Evolutionary conservation across 2,888 invertebrate species (phyloP), one percentile per base, ranked within the genome.

Genomic region (Elegia similella): DNA sequence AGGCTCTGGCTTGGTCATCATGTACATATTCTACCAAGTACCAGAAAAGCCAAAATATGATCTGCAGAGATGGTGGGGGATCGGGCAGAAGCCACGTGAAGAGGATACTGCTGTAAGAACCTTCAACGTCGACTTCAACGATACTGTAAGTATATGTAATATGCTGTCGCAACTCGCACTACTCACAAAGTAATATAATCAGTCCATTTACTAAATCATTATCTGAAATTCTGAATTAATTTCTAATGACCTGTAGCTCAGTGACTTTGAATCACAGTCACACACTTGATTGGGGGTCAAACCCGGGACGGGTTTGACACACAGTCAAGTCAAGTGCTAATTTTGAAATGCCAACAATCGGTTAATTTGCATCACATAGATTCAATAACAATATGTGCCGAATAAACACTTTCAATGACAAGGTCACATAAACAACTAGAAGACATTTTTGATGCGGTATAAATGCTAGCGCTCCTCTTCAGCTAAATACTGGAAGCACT

Each of bases 21-120:
- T 73, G 32, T 72, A 73, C 34, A 61, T 74, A 3, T 50, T 75
- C 1, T 62, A 69, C 42, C 65, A 68, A 60, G 66, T 73, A 43
- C 81, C 83, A 0, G 73, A 79, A 13, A 52, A 68, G 46, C 90
- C 90, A 0, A 50, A 80, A 1, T 58, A 88, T 2, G 84, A 89
- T 59, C 59, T 72, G 1, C 64, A 86, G 38, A 82, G 70, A 66
- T 92, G 91, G 91, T 92, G 92, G 92, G 91, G 87, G 2, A 65
- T 62, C 10, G 84, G 80, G 1, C 34, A 52, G 0, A 74, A 62
- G 46, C 71, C 78, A 1, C 65, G 61, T 5, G 65, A 73, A n/a
- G 78, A 80, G 55, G 88, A 90, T 42, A 67, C 65, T 10, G 68
- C 82, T 5, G 78, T 92, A 52, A 78, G 79, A 59, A 69, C 76